Percentiles rank a stretch among this genome's conserved stretches.
Conservation (phyloP, 2,113 vertebrate genomes). For the Paratilapia polleni region DNA sequence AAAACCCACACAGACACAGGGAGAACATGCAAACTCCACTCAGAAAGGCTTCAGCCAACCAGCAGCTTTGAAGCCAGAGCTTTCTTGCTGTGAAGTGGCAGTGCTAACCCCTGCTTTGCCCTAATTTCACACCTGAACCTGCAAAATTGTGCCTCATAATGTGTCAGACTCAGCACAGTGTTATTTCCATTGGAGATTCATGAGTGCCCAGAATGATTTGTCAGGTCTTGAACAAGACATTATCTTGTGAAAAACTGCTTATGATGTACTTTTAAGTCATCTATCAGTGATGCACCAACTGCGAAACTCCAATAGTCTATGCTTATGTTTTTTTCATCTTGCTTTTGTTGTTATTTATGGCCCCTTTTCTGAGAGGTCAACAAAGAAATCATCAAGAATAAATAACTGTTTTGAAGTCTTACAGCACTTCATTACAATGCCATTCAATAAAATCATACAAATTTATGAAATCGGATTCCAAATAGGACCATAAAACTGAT, state of each 20-base stretch:
- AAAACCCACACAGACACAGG: background rate
- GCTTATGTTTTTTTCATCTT: background rate
- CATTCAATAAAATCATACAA: background rate
- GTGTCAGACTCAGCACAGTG: background rate
- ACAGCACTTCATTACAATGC: background rate
- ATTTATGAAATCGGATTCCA: background rate
- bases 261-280: background rate
- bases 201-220: background rate
- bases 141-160: background rate
- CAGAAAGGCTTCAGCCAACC: background rate
- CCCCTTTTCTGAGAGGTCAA: background rate
- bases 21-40: background rate
- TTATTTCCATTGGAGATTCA: background rate
- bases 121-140: background rate
- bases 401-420: background rate
- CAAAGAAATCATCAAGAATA: background rate
- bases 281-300: background rate
- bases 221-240: background rate
- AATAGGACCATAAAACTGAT: background rate
- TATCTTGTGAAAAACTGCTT: no score
- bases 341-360: background rate
- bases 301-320: background rate
- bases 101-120: background rate
- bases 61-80: background rate
- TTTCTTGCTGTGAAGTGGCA: background rate